phyloP scores from a whole-genome alignment of 2,888 invertebrate genomes.

The Drosophila hamatofila region DNA sequence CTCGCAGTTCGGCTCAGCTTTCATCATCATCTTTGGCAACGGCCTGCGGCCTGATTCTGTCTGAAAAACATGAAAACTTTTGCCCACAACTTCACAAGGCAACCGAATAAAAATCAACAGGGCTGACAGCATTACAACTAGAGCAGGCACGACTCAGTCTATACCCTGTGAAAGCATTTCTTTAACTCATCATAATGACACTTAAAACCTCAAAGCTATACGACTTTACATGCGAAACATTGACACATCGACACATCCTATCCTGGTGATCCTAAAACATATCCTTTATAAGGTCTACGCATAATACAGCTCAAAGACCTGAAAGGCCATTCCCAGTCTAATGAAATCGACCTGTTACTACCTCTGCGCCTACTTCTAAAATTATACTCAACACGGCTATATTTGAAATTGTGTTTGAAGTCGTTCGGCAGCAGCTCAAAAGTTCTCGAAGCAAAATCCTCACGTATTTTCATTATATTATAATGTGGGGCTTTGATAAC shows the following conservation, averaged over 20 bases:
- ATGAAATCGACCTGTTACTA: not conserved
- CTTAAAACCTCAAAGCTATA: not conserved
- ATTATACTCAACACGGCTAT: not conserved
- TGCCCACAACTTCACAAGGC: constrained; percentile 44
- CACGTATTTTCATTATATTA: constrained; percentile 5
- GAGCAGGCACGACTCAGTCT: not conserved
- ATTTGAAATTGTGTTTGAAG: constrained; percentile 11
- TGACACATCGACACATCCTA: not conserved
- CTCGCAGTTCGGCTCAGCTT: constrained; percentile 36
- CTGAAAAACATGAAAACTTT: constrained; percentile 52
- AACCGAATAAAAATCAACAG: constrained; percentile 26
- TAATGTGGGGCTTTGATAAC: not conserved
- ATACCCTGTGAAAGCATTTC: not conserved
- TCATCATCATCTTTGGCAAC: constrained; percentile 58
- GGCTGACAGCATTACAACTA: not conserved
- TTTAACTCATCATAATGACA: not conserved
- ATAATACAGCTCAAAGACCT: not conserved
- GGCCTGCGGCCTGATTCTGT: constrained; percentile 44
- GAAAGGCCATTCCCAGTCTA: not conserved
- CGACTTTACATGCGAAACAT: not conserved
- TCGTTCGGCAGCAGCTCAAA: not conserved
- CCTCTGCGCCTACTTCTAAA: not conserved
- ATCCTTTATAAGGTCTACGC: too few relatives aligned
- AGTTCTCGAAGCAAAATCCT: not conserved
- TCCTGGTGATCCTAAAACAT: too few relatives aligned